phyloP scores from a whole-genome alignment of 2,888 invertebrate genomes.

The Unio pictorum region DNA sequence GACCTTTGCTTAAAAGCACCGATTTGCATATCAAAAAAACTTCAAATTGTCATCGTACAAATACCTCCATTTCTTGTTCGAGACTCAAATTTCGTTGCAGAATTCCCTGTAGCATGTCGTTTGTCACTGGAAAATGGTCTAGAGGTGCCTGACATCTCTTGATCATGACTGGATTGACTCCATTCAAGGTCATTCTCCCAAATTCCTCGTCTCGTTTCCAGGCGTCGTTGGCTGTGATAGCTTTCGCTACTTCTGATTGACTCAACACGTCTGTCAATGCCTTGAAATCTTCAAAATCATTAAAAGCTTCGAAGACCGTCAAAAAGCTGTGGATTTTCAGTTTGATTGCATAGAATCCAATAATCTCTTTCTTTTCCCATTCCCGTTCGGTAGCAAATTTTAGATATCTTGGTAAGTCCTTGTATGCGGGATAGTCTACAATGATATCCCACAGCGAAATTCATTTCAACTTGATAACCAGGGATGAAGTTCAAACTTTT shows the following conservation, averaged over 20 bases:
- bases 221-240: constrained; percentile 19
- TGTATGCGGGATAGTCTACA: constrained; percentile 20
- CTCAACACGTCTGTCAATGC: constrained; percentile 18
- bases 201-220: constrained; percentile 34
- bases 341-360: constrained; percentile 20
- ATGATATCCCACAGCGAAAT: not conserved
- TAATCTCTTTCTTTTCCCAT: constrained; percentile 24
- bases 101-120: constrained; percentile 19
- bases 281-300: constrained; percentile 29
- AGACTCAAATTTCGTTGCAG: constrained; percentile 22
- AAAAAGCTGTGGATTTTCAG: constrained; percentile 30
- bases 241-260: constrained; percentile 13
- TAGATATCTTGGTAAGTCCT: constrained; percentile 23
- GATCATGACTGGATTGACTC: constrained; percentile 26
- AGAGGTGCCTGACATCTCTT: constrained; percentile 7
- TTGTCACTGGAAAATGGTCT: constrained; percentile 25
- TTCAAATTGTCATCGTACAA: no score
- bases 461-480: no score
- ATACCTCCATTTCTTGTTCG: constrained; percentile 35
- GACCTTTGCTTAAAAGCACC: no score
- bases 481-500: no score
- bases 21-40: no score
- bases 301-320: constrained; percentile 24
- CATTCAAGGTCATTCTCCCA: constrained; percentile 24
- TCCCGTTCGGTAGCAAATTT: constrained; percentile 26